Conservation (phyloP, 2,888 invertebrate species). For the Ectemnius continuus region DNA sequence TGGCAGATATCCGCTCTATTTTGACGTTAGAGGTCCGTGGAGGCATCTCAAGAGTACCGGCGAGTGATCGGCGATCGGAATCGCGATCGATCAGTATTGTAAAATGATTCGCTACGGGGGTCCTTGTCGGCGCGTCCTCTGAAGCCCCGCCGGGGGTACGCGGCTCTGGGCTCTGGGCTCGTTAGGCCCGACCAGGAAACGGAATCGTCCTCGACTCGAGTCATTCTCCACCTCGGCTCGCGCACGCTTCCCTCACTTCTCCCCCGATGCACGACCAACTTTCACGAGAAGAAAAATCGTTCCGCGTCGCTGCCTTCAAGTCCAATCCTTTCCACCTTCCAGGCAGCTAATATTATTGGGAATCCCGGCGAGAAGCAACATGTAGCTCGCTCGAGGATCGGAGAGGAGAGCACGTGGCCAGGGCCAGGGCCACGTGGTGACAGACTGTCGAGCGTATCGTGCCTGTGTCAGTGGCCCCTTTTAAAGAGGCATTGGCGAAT, state of each 20-base stretch:
- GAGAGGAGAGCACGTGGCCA: conserved; percentile 58
- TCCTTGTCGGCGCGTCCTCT: conserved; percentile 67
- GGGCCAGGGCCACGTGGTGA: conserved; percentile 52
- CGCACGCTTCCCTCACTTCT: neutral
- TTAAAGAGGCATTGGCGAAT: conserved; percentile 38
- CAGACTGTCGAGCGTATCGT: conserved; percentile 34
- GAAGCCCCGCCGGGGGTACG: conserved; percentile 53
- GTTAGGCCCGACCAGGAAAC: conserved; percentile 71
- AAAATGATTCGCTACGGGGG: conserved; percentile 73
- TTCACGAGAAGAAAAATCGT: conserved; percentile 31
- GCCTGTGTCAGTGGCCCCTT: neutral
- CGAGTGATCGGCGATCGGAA: conserved; percentile 19
- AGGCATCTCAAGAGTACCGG: conserved; percentile 18
- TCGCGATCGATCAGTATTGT: conserved; percentile 54
- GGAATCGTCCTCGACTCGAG: conserved; percentile 52
- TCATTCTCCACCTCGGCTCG: conserved; percentile 33
- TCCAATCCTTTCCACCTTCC: conserved; percentile 34
- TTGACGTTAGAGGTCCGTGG: conserved; percentile 38
- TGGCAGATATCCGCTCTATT: conserved; percentile 23
- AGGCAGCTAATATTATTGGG: neutral
- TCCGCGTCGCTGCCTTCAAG: conserved; percentile 19
- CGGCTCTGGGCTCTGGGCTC: conserved; percentile 59
- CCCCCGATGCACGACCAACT: conserved; percentile 14
- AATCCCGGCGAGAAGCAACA: too few relatives aligned
- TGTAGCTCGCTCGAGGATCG: neutral